Conservation (phyloP, 2,797 vertebrate genomes). For the Pseudochaenichthys georgianus region DNA sequence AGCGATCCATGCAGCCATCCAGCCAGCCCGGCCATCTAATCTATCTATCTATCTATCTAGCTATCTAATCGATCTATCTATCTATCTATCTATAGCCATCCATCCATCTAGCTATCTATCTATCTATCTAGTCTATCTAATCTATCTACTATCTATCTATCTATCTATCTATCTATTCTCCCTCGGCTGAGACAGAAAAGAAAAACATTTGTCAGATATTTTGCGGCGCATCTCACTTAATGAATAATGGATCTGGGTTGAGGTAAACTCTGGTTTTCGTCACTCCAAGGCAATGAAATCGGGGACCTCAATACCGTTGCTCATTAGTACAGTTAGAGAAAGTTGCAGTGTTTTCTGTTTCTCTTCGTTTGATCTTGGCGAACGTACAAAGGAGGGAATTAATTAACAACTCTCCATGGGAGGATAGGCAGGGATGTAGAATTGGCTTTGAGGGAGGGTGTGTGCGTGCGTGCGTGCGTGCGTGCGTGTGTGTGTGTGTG, state of each 20-base stretch:
- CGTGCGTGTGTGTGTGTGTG: slow-evolving; percentile 7
- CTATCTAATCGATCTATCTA: slow-evolving; percentile 26
- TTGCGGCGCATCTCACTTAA: slow-evolving; percentile 48
- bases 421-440: slow-evolving; percentile 65
- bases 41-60: too few species aligned
- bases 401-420: slow-evolving; percentile 81
- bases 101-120: slow-evolving; percentile 15
- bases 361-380: slow-evolving; percentile 78
- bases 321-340: slow-evolving; percentile 81
- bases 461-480: neutral
- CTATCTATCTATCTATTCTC: neutral
- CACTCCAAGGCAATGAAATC: slow-evolving; percentile 63
- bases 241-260: slow-evolving; percentile 79
- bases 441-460: slow-evolving; percentile 65
- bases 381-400: slow-evolving; percentile 80
- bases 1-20: too few species aligned
- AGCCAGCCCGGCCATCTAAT: too few species aligned
- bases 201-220: slow-evolving; percentile 14
- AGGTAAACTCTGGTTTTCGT: slow-evolving; percentile 66
- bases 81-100: slow-evolving; percentile 14
- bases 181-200: neutral
- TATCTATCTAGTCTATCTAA: too few species aligned
- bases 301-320: slow-evolving; percentile 71
- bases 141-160: slow-evolving; percentile 12
- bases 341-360: slow-evolving; percentile 76